Percentiles rank a stretch among this genome's conserved stretches.
phyloP scores from a whole-genome alignment of 2,113 vertebrate species.

The Bos javanicus region DNA sequence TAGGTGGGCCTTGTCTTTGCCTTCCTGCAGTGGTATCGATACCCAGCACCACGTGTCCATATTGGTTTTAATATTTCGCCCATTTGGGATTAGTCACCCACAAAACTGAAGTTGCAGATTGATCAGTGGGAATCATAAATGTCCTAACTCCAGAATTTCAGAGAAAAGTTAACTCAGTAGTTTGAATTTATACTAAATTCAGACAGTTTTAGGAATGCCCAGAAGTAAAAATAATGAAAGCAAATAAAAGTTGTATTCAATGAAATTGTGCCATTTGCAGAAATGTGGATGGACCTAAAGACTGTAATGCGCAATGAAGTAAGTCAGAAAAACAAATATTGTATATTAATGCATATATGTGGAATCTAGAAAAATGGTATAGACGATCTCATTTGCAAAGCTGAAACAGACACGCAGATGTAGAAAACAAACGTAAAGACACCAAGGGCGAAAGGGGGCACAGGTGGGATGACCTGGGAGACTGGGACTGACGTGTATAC shows the following conservation, averaged over 20 bases:
- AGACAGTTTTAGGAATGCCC: not conserved
- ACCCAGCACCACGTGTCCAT: not conserved
- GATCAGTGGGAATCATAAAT: not conserved
- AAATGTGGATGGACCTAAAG: not conserved
- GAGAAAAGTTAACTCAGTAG: not conserved
- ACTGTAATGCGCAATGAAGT: fast-evolving
- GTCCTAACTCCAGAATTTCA: not conserved
- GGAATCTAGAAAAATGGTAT: not conserved
- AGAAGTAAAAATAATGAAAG: not conserved
- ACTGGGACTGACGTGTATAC: not conserved
- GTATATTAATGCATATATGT: not conserved
- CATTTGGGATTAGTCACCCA: not conserved
- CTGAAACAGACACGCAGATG: not conserved
- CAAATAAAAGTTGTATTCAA: constrained; percentile 4
- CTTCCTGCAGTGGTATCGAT: not conserved
- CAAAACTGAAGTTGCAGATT: not conserved
- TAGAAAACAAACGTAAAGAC: not conserved
- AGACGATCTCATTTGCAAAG: not conserved
- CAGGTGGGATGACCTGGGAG: not conserved
- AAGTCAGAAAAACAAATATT: not conserved
- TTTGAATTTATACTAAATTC: not conserved
- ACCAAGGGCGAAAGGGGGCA: fast-evolving
- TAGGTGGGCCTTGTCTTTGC: not conserved
- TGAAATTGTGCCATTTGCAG: not conserved
- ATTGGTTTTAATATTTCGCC: not conserved